These are phyloP conservation scores for Pachypsylla venusta DNA, from an alignment of 1,140 invertebrate species.

Conservation along the genomic window DNA sequence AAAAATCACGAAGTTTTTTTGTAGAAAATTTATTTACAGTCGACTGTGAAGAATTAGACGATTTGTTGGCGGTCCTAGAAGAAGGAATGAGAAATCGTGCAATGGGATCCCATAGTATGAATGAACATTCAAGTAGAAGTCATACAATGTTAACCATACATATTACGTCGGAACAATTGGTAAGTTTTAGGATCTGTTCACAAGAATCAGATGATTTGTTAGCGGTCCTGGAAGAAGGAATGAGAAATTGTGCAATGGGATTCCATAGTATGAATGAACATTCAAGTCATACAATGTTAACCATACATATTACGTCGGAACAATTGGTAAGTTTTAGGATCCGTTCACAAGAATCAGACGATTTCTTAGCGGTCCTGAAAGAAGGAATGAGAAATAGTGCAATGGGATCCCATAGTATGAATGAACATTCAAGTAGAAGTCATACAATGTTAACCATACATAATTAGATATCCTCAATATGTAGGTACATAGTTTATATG, in stretches of 20 bases:
- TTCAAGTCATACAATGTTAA: conserved; percentile 89
- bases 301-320: conserved; percentile 36
- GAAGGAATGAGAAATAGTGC: conserved; percentile 78
- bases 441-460: conserved; percentile 82
- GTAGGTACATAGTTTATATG: too few species aligned
- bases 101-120: conserved; percentile 79
- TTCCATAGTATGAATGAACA: conserved; percentile 91
- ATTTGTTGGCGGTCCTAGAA: conserved; percentile 82
- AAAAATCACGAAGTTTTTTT: conserved; percentile 80
- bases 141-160: conserved; percentile 82
- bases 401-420: conserved; percentile 86
- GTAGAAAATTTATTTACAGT: conserved; percentile 91
- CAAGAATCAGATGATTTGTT: conserved; percentile 84
- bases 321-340: background rate
- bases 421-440: conserved; percentile 84
- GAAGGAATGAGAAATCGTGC: conserved; percentile 51
- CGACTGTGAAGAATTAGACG: conserved; percentile 85
- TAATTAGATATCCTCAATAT: too few species aligned
- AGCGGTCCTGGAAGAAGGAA: conserved; percentile 84
- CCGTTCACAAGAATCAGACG: conserved; percentile 85
- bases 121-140: conserved; percentile 68
- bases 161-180: conserved; percentile 5
- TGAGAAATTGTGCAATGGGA: conserved; percentile 69
- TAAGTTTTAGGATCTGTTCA: conserved; percentile 68
- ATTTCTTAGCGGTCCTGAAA: conserved; percentile 81